Evolutionary conservation across 2,797 vertebrate species (phyloP).

Genomic region (Hemibagrus guttatus): DNA sequence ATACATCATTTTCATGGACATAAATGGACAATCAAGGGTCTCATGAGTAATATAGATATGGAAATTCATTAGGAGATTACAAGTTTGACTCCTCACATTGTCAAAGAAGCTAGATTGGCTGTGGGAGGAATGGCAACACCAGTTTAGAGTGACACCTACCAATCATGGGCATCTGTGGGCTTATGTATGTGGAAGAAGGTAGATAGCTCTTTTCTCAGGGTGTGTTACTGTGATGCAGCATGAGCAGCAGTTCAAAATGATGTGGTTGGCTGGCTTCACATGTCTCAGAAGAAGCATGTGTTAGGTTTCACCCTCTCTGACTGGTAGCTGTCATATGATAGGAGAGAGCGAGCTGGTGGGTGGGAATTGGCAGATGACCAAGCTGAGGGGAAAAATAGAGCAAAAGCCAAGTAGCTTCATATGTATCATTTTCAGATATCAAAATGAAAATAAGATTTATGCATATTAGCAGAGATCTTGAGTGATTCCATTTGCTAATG

Average conservation of each 20-base stretch:
- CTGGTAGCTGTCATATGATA: neutral
- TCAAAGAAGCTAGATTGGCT: neutral
- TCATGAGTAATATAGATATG: neutral
- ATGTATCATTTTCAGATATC: neutral
- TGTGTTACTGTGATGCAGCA: neutral
- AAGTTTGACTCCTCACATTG: neutral
- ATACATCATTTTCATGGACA: neutral
- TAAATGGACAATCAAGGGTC: neutral
- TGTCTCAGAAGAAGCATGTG: neutral
- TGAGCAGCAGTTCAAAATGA: neutral
- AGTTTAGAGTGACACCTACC: neutral
- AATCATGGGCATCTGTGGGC: neutral
- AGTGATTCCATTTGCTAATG: constrained; percentile 41
- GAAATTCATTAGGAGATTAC: neutral
- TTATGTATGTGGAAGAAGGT: neutral
- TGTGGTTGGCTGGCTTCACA: neutral
- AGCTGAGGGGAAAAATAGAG: neutral
- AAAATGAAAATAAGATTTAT: neutral
- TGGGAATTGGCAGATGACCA: neutral
- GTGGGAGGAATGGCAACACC: neutral
- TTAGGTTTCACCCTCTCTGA: neutral
- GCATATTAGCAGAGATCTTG: constrained; percentile 12
- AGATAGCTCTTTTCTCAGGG: neutral
- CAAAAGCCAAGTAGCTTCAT: neutral
- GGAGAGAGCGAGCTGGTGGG: neutral